Conservation (phyloP, 2,888 invertebrate species). For the Ochropleura leucogaster region DNA sequence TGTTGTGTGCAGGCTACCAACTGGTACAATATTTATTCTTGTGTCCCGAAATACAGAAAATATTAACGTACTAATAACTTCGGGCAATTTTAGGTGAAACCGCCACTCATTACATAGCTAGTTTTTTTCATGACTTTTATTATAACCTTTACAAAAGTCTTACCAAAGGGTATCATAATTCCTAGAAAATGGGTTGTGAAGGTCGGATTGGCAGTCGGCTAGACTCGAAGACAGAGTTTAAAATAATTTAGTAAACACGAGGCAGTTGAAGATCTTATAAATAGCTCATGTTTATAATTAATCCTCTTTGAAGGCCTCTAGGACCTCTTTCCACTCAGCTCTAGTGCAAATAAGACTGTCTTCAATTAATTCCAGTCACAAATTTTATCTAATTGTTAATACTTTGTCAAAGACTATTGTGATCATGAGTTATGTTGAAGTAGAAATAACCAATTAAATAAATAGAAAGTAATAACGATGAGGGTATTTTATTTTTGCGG, state of each 20-base stretch:
- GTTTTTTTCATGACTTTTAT: neutral
- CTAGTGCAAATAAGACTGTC: constrained; percentile 39
- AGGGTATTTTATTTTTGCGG: neutral
- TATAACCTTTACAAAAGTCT: too few species aligned
- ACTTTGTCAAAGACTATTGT: constrained; percentile 42
- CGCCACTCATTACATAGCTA: neutral
- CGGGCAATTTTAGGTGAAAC: neutral
- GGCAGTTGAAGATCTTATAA: neutral
- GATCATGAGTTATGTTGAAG: constrained; percentile 36
- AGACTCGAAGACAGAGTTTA: neutral
- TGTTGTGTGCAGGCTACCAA: constrained; percentile 3
- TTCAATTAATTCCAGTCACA: constrained; percentile 27
- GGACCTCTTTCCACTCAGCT: constrained; percentile 5
- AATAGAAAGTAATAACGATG: constrained; percentile 27
- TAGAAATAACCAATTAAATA: constrained; percentile 20
- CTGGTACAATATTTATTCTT: constrained; percentile 38
- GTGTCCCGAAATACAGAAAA: constrained; percentile 9
- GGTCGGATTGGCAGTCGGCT: neutral
- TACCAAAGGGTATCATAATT: neutral
- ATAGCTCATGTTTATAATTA: constrained; percentile 31
- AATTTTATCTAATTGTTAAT: constrained; percentile 48
- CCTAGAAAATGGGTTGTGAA: neutral
- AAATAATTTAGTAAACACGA: neutral
- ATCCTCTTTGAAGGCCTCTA: constrained; percentile 9
- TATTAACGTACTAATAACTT: constrained; percentile 9